These are phyloP conservation scores for Oreohelix idahoensis DNA, from an alignment of 1,140 invertebrate species.

Conservation along the genomic window DNA sequence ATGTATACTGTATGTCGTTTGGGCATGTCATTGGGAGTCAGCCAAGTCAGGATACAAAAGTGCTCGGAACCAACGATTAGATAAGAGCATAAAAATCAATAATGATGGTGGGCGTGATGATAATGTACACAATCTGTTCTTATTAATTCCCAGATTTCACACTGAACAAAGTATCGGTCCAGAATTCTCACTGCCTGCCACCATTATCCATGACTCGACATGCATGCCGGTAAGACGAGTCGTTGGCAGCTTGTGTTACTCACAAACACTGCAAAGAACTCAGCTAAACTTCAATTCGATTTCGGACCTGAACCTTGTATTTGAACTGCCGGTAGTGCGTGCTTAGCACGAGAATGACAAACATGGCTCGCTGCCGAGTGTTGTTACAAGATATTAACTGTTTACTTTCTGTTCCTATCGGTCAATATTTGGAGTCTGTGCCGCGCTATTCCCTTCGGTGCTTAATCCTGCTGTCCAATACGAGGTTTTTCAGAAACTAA, in stretches of 20 bases:
- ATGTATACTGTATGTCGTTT: too few species aligned
- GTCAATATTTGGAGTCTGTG: conserved; percentile 37
- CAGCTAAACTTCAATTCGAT: background rate
- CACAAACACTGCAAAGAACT: conserved; percentile 2
- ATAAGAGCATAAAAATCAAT: too few species aligned
- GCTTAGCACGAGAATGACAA: conserved; percentile 8
- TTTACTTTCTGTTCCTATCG: conserved; percentile 25
- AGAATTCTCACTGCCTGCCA: too few species aligned
- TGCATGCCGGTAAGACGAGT: background rate
- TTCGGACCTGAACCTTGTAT: conserved; percentile 13
- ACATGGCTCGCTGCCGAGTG: conserved; percentile 10
- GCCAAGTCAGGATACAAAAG: too few species aligned
- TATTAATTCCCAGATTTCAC: too few species aligned
- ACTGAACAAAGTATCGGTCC: too few species aligned
- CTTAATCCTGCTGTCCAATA: conserved; percentile 23
- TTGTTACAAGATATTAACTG: conserved; percentile 40
- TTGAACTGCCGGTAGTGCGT: conserved; percentile 3
- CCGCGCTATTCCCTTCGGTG: conserved; percentile 10
- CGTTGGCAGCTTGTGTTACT: background rate
- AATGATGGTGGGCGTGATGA: too few species aligned
- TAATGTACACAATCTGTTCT: too few species aligned
- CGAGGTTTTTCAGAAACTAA: background rate
- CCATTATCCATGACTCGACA: too few species aligned
- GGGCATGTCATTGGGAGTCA: too few species aligned
- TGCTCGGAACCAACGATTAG: too few species aligned